Percentiles rank a stretch among this genome's conserved stretches.
These are phyloP conservation scores for Hirtodrosophila trivittata DNA, from an alignment of 2,888 invertebrate genomes.

Conservation along the genomic window DNA sequence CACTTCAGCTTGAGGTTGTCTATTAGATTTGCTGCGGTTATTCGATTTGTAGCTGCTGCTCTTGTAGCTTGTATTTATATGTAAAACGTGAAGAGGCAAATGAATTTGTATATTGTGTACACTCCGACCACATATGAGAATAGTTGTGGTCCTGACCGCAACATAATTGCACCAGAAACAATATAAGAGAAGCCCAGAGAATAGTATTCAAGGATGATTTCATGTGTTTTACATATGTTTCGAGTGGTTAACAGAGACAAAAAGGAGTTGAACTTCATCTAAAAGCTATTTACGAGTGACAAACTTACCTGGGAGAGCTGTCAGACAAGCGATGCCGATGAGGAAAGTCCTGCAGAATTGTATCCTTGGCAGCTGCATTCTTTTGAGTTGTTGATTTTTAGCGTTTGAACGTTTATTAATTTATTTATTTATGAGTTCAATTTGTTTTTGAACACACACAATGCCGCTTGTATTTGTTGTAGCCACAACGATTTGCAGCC, in stretches of 20 bases:
- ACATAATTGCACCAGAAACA: constrained; percentile 41
- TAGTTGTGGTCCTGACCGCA: constrained; percentile 36
- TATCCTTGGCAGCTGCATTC: constrained; percentile 46
- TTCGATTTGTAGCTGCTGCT: constrained; percentile 2
- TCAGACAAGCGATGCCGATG: constrained; percentile 47
- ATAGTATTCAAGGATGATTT: constrained; percentile 3
- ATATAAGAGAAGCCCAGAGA: constrained; percentile 19
- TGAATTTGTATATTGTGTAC: no score
- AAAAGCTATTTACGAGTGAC: not conserved
- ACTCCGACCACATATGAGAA: not conserved
- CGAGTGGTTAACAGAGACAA: no score
- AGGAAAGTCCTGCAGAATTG: constrained; percentile 45
- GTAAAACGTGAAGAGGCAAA: no score
- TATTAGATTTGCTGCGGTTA: constrained; percentile 37
- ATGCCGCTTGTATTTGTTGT: constrained; percentile 9
- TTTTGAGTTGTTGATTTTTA: constrained; percentile 23
- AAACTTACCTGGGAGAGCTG: constrained; percentile 68
- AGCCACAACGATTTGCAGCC: constrained; percentile 46
- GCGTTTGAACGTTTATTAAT: constrained; percentile 20
- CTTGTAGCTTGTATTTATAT: no score
- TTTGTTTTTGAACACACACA: constrained; percentile 12
- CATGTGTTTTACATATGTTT: no score
- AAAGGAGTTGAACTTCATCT: no score
- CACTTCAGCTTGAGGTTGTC: constrained; percentile 33
- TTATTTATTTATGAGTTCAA: constrained; percentile 24